phyloP scores from a whole-genome alignment of 2,888 invertebrate species.

The Tyria jacobaeae region DNA sequence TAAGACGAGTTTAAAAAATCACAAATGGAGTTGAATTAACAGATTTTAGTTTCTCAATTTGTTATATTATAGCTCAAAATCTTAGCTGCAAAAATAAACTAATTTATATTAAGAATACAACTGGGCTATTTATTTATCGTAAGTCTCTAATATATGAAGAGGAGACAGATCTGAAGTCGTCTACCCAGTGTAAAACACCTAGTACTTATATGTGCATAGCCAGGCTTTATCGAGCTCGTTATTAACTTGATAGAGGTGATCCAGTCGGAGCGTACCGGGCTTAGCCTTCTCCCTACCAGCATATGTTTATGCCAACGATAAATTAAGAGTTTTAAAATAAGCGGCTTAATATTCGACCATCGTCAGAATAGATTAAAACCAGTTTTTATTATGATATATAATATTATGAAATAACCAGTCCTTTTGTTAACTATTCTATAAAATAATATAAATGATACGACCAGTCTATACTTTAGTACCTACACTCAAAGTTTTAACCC shows the following conservation, averaged over 20 bases:
- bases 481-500: conserved; percentile 24
- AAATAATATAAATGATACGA: conserved; percentile 15
- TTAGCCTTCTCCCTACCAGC: conserved; percentile 14
- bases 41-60: neutral
- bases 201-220: neutral
- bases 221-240: conserved; percentile 15
- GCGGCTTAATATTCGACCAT: conserved; percentile 28
- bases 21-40: too few species aligned
- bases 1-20: too few species aligned
- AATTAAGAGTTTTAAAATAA: conserved; percentile 37
- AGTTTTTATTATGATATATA: conserved; percentile 30
- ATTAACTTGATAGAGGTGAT: conserved; percentile 19
- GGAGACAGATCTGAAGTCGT: conserved; percentile 5
- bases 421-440: neutral
- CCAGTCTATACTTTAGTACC: conserved; percentile 6
- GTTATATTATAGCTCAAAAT: neutral
- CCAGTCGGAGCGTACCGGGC: neutral
- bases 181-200: conserved; percentile 1
- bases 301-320: conserved; percentile 23
- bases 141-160: neutral
- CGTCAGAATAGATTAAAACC: conserved; percentile 25
- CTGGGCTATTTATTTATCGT: neutral
- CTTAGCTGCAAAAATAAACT: neutral
- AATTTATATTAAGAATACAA: neutral
- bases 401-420: conserved; percentile 1